Base-by-base conservation (phyloP, 2,797 vertebrate genomes). In the Bradypus variegatus region DNA sequence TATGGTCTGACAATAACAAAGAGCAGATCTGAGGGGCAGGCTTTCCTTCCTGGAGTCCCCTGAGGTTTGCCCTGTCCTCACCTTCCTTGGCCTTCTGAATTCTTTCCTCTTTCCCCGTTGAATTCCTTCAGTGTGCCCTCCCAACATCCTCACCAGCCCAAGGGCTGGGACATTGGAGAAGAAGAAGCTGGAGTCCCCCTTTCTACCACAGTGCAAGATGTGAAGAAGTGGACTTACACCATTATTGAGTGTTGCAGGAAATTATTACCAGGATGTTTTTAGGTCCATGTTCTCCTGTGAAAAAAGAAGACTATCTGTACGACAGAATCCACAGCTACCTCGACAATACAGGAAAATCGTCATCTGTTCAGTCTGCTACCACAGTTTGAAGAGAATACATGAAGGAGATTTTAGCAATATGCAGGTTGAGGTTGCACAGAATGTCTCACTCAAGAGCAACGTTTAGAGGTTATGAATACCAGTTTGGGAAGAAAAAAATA, bases 331-430 rank as follows among this genome's bases (percentile, higher is more conserved):
- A 98, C 93, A 99, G 98, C 97, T 99, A 98, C 97, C 97, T 98
- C 90, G 98, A 99, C 98, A 96, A 98, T 99, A 96, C 98, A 97
- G 98, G 98, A 96, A 97, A 98, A 94, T 98, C 98, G 45, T 98
- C 98, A 89, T 97, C 97, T 50, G 96, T 99, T 92, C 98, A 98
- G 95, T 97, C 97, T 88, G 98, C 98, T 90, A 97, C 97, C 97
- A 96, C 98, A 98, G 98, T 92, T 97, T 98, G 69, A 99, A 99
- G 95, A 97, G 98, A 95, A 98, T 98, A 94, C 97, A 98, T 36
- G 98, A 99, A 95, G 98, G 99, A 41, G 98, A 99, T 53, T 98
- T 98, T 36, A 98, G 98, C 93, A 98, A 96, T 95, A 98, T 98
- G 97, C 98, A 98, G 96, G 97, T 98, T 95, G 97, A 98, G 83